A percentile compares a stretch with the other conserved stretches of the same genome.
Conservation (phyloP, 2,113 vertebrate genomes). For the Telmatochromis sp. region DNA sequence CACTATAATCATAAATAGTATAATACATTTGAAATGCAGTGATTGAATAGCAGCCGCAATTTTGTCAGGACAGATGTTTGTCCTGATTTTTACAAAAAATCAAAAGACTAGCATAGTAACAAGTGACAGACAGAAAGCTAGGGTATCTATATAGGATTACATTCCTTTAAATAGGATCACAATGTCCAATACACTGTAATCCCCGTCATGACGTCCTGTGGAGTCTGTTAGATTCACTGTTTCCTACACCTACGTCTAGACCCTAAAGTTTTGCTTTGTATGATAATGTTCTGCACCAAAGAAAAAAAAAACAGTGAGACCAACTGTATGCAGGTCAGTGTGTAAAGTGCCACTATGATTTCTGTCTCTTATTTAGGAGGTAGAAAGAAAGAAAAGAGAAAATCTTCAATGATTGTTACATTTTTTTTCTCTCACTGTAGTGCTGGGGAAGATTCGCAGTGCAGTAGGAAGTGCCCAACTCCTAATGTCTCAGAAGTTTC, state of each 20-base stretch:
- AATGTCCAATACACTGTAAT: constrained; percentile 1
- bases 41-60: background rate
- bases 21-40: background rate
- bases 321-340: background rate
- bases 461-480: constrained; percentile 79
- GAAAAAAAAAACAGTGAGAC: background rate
- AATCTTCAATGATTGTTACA: background rate
- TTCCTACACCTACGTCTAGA: background rate
- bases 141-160: constrained; percentile 1
- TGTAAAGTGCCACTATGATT: background rate
- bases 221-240: background rate
- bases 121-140: background rate
- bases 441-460: constrained; percentile 94
- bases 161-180: constrained; percentile 21
- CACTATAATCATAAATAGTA: background rate
- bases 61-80: constrained; percentile 20
- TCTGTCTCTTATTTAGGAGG: background rate
- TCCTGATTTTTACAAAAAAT: constrained; percentile 8
- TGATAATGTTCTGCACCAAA: background rate
- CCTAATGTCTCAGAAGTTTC: constrained; percentile 86
- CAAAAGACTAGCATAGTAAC: background rate
- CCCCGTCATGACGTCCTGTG: background rate
- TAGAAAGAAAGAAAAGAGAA: background rate
- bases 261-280: background rate
- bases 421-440: constrained; percentile 54